These are phyloP conservation scores for Labrus mixtus DNA, from an alignment of 2,113 vertebrate species.

Conservation along the genomic window DNA sequence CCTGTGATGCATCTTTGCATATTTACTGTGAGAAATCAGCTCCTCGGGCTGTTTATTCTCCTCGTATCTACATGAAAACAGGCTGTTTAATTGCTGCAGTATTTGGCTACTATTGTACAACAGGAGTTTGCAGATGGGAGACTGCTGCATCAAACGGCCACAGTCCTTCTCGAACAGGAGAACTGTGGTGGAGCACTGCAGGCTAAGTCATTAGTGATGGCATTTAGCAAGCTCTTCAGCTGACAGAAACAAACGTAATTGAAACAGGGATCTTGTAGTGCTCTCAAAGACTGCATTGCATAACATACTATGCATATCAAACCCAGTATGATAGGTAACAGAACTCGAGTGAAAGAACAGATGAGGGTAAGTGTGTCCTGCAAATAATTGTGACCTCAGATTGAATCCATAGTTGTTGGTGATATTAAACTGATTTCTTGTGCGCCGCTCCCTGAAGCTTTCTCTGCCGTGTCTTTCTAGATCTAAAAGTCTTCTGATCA, in stretches of 20 bases:
- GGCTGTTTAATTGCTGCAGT: conserved; percentile 48
- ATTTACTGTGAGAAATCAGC: conserved; percentile 8
- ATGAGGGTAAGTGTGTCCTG: neutral
- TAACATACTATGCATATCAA: neutral
- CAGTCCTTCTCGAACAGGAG: conserved; percentile 63
- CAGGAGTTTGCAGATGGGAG: conserved; percentile 61
- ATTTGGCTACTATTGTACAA: conserved; percentile 43
- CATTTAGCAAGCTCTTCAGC: conserved; percentile 69
- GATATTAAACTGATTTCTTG: neutral
- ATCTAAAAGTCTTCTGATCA: conserved; percentile 65
- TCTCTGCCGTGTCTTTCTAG: conserved; percentile 53
- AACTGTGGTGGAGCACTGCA: conserved; percentile 42
- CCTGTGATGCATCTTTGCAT: conserved; percentile 6
- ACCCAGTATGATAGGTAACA: neutral
- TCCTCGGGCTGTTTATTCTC: conserved; percentile 37
- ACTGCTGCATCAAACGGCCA: conserved; percentile 43
- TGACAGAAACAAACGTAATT: conserved; percentile 64
- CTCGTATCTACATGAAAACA: conserved; percentile 46
- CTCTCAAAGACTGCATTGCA: conserved; percentile 14
- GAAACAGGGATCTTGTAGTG: conserved; percentile 47
- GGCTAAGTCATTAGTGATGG: conserved; percentile 69
- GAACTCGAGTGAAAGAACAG: neutral
- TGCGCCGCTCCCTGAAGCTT: conserved; percentile 44
- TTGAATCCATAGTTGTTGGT: neutral
- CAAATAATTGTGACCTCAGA: neutral